These are phyloP conservation scores for Coracopsis vasa DNA, from an alignment of 2,113 vertebrate species.

Conservation along the genomic window DNA sequence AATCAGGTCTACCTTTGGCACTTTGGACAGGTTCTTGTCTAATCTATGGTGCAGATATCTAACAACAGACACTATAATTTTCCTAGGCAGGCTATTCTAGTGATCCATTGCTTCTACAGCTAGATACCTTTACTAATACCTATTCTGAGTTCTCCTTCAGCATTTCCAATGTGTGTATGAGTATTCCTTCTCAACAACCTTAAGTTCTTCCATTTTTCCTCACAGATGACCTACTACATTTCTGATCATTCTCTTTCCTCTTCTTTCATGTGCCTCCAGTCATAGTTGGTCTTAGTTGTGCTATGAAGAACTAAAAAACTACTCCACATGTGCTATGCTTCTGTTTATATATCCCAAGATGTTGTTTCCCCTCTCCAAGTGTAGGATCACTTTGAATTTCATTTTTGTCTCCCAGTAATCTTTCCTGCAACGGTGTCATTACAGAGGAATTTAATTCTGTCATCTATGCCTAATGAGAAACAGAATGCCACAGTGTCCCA, in stretches of 20 bases:
- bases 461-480: neutral
- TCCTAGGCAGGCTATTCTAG: neutral
- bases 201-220: neutral
- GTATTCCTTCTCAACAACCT: neutral
- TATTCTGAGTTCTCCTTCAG: neutral
- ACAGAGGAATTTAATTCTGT: neutral
- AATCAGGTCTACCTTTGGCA: neutral
- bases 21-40: neutral
- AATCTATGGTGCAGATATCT: neutral
- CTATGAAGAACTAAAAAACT: neutral
- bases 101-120: neutral
- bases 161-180: neutral
- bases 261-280: neutral
- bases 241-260: neutral
- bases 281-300: neutral
- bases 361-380: neutral
- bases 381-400: neutral
- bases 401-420: neutral
- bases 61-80: neutral
- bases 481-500: neutral
- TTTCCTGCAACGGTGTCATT: neutral
- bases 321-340: rapidly evolving
- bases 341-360: neutral
- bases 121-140: neutral
- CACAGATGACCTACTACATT: neutral